phyloP scores from a whole-genome alignment of 1,140 invertebrate species.

The Holcopasites calliopsidis region DNA sequence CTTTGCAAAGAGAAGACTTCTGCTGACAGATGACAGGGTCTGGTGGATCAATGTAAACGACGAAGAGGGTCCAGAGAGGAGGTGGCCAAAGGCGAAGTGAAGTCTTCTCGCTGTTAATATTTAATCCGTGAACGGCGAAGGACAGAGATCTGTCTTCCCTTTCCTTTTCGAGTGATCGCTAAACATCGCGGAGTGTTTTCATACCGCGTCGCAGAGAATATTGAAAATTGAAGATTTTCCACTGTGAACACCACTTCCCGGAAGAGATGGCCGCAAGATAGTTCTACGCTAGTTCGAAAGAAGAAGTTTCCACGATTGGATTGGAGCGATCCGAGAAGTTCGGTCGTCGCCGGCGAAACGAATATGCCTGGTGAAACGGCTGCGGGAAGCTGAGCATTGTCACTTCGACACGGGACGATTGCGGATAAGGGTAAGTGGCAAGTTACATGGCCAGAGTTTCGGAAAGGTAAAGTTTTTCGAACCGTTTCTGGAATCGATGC shows the following conservation, averaged over 20 bases:
- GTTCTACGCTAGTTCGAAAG: too few species aligned
- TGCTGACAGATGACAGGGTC: neutral
- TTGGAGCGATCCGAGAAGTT: constrained; percentile 27
- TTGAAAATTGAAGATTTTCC: too few species aligned
- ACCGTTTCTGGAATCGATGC: constrained; percentile 35
- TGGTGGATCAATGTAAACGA: constrained; percentile 29
- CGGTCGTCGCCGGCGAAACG: constrained; percentile 18
- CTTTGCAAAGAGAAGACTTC: too few species aligned
- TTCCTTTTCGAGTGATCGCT: too few species aligned
- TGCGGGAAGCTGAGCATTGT: constrained; percentile 42
- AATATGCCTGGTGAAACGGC: constrained; percentile 41
- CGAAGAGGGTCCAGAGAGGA: neutral
- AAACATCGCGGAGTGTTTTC: too few species aligned
- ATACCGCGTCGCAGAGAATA: too few species aligned
- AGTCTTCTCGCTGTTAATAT: neutral
- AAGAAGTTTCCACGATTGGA: too few species aligned
- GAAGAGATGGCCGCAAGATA: too few species aligned
- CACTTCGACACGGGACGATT: constrained; percentile 13
- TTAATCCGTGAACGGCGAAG: too few species aligned
- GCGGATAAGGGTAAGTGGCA: constrained; percentile 43
- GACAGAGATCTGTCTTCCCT: too few species aligned
- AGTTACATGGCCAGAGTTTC: constrained; percentile 21
- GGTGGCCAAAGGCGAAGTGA: neutral
- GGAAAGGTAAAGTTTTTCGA: constrained; percentile 30
- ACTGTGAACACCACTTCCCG: too few species aligned